Evolutionary conservation across 2,888 invertebrate genomes (phyloP), one percentile per base, ranked within the genome.

Genomic region (Timema cristinae): DNA sequence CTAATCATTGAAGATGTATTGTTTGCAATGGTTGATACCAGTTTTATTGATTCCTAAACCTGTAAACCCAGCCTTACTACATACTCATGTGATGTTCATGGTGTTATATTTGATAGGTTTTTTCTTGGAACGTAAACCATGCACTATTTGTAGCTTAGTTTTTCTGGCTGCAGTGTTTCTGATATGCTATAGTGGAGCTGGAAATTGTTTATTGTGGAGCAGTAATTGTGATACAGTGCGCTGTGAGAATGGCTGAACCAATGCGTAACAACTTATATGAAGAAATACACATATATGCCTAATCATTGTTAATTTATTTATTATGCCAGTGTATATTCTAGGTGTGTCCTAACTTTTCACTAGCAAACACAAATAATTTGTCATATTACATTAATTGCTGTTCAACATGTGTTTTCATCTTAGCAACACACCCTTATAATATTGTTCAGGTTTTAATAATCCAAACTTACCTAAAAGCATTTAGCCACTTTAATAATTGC

Each of bases 31-130:
- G 93, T 87, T 99, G 80, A 93, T 98, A 79, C 98, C 98, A 73
- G 97, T 98, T 78, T 87, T 98, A 76, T 87, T 98, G 76, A 97
- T 98, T 83, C 98, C 98, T 77, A 98, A 98, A 84, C 98, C 98
- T 72, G 90, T 97, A 76, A 98, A 98, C 85, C 97, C 98, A 79
- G 95, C 96, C 54, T 86, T 98, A 73, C 89, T 98, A 78, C 94
- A 97, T 82, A 97, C 97, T 71, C 96, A 97, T 83, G 95, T 97
- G 74, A 94, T 98, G 92, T 98, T 98, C 83, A 95, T 98, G 89
- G 92, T 95, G 76, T 86, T 98, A 70, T 98, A 98, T 84, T 84
- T 98, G 78, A 92, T 97, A 78, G 96, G 98, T 78, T 98, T 98
- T 85, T 98, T 98, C 83, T 86, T 99, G 79, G 97, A 98, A 81